These are phyloP conservation scores for Liparis tanakae DNA, from an alignment of 2,797 vertebrate species.

Conservation along the genomic window DNA sequence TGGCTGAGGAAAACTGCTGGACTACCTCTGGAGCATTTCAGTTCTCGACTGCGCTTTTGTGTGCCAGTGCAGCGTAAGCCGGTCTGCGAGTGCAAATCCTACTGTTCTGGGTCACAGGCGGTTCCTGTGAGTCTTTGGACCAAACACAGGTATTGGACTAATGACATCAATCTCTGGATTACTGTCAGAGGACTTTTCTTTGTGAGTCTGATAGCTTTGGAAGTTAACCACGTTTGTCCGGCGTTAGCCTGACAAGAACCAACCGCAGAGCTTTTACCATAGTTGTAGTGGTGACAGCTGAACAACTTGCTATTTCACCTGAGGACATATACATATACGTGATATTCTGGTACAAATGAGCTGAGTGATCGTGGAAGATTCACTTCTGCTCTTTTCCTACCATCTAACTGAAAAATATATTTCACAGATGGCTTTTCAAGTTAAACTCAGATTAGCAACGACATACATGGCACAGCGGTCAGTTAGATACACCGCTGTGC, in stretches of 20 bases:
- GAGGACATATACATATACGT: background rate
- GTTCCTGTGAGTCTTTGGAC: constrained; percentile 33
- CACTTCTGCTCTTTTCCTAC: background rate
- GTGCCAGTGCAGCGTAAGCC: constrained; percentile 55
- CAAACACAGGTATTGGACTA: constrained; percentile 27
- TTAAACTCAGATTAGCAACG: constrained; percentile 28
- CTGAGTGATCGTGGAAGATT: constrained; percentile 10
- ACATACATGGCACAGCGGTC: constrained; percentile 36
- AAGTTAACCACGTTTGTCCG: constrained; percentile 3
- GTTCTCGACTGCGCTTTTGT: constrained; percentile 27
- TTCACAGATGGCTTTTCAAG: constrained; percentile 20
- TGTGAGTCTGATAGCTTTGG: constrained; percentile 20
- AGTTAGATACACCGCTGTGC: constrained; percentile 44
- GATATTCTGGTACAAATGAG: constrained; percentile 8
- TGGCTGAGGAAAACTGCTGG: constrained; percentile 55
- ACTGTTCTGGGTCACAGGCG: constrained; percentile 52
- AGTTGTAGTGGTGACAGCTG: constrained; percentile 12
- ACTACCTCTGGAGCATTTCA: constrained; percentile 59
- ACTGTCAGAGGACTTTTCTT: constrained; percentile 31
- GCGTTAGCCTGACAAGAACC: constrained; percentile 14
- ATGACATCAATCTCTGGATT: constrained; percentile 57
- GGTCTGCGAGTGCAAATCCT: constrained; percentile 31
- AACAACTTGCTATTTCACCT: constrained; percentile 30
- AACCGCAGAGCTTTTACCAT: background rate
- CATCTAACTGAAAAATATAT: background rate